Evolutionary conservation across 2,797 vertebrate genomes (phyloP).

Genomic region (Pelochelys cantorii): DNA sequence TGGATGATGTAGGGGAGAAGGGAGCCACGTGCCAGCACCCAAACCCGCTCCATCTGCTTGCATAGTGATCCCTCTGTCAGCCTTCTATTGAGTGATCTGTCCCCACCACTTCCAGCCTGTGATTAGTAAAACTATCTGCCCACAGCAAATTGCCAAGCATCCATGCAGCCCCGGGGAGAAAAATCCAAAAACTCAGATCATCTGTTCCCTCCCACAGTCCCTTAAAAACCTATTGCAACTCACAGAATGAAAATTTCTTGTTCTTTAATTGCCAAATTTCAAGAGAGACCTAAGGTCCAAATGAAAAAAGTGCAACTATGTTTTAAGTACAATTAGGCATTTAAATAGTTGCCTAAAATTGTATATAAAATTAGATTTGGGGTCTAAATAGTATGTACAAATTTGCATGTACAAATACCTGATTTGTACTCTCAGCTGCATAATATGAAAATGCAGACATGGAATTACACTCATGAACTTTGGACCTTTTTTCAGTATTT

Average conservation of each 20-base stretch:
- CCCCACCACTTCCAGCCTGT: too few relatives aligned
- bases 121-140: too few relatives aligned
- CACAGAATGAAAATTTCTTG: not conserved
- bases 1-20: too few relatives aligned
- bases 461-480: not conserved
- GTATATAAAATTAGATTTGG: not conserved
- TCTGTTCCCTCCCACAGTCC: too few relatives aligned
- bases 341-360: not conserved
- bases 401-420: not conserved
- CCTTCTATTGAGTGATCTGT: too few relatives aligned
- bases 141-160: too few relatives aligned
- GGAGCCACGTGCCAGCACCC: too few relatives aligned
- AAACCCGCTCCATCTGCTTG: too few relatives aligned
- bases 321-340: not conserved
- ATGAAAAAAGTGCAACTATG: not conserved
- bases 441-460: not conserved
- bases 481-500: not conserved
- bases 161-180: too few relatives aligned
- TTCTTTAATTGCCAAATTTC: not conserved
- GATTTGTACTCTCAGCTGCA: not conserved
- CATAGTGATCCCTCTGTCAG: too few relatives aligned
- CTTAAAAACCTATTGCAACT: not conserved
- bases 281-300: not conserved
- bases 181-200: too few relatives aligned
- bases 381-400: not conserved